phyloP scores from a whole-genome alignment of 53 echinoderm and acorn worm species.

The Actinopyga echinites region DNA sequence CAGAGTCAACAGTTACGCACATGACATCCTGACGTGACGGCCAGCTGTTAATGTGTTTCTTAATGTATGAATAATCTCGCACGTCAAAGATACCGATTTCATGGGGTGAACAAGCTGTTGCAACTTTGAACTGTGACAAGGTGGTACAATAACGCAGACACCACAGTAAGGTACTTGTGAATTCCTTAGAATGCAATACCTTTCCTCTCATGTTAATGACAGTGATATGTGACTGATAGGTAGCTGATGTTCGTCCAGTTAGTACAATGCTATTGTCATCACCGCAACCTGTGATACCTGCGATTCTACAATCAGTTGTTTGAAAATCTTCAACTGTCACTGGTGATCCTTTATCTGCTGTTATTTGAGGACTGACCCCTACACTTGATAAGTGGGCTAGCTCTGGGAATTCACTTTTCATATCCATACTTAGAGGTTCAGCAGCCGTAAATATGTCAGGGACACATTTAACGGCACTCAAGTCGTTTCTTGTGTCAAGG shows the following conservation, averaged over 20 bases:
- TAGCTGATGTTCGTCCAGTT: too few relatives aligned
- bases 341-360: too few relatives aligned
- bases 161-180: too few relatives aligned
- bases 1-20: background rate
- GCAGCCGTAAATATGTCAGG: background rate
- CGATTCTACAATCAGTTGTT: too few relatives aligned
- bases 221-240: too few relatives aligned
- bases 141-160: background rate
- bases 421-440: background rate
- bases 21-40: too few relatives aligned
- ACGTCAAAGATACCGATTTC: background rate
- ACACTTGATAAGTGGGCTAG: background rate
- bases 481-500: background rate
- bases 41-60: background rate
- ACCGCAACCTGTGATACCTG: too few relatives aligned
- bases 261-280: too few relatives aligned
- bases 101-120: background rate
- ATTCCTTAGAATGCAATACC: too few relatives aligned
- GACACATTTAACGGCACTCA: background rate
- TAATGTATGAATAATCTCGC: background rate
- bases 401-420: too few relatives aligned
- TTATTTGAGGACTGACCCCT: background rate
- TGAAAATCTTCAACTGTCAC: too few relatives aligned
- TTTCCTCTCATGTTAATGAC: too few relatives aligned
- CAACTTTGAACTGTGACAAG: background rate